phyloP scores from a whole-genome alignment of 2,113 vertebrate species.

The Cavia porcellus region DNA sequence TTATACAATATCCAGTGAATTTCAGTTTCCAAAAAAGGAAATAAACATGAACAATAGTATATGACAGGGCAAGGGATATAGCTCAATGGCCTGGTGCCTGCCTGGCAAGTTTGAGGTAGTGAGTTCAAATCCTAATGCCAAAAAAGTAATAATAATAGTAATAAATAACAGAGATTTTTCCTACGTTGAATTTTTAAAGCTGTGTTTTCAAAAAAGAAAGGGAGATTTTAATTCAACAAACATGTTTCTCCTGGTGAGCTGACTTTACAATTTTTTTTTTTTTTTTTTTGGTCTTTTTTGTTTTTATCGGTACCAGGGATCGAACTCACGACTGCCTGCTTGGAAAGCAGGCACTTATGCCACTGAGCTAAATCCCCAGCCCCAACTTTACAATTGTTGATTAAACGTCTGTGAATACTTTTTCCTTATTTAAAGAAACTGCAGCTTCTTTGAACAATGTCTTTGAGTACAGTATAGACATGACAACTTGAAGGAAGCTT shows the following conservation, averaged over 20 bases:
- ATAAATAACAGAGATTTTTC: not conserved
- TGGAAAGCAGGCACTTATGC: no score
- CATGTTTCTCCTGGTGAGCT: not conserved
- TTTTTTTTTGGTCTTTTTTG: no score
- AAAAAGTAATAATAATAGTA: conserved; percentile 6
- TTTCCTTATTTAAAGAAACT: not conserved
- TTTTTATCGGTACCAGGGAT: no score
- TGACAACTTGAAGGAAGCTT: not conserved
- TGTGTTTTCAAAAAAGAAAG: not conserved
- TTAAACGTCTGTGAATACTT: not conserved
- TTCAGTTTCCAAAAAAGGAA: not conserved
- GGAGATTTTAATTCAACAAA: not conserved
- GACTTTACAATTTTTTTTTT: not conserved
- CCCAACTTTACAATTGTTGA: not conserved
- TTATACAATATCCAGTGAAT: not conserved
- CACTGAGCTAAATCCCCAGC: no score
- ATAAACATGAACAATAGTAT: not conserved
- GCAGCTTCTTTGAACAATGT: not conserved
- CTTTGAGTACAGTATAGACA: not conserved
- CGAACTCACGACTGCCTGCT: no score
- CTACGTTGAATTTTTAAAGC: not conserved
- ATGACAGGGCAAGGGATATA: no score
- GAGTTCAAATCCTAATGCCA: no score
- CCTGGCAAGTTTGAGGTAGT: no score
- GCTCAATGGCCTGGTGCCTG: no score